Conservation (phyloP, 1,140 invertebrate genomes). For the Leguminivora glycinivorella region DNA sequence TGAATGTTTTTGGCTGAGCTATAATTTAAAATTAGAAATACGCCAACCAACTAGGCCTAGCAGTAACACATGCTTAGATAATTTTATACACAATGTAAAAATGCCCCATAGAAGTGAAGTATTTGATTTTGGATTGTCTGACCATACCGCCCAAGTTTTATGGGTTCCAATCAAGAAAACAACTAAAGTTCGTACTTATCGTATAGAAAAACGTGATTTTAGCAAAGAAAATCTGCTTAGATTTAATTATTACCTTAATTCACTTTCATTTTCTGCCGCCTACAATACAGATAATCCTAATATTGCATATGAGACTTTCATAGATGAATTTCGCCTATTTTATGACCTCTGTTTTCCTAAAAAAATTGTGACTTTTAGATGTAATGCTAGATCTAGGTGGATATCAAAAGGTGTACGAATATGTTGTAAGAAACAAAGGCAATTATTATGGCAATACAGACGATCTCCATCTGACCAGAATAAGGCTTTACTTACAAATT, state of each 20-base stretch:
- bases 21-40: too few relatives aligned
- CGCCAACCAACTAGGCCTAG: too few relatives aligned
- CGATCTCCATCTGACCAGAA: neutral
- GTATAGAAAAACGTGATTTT: too few relatives aligned
- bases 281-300: neutral
- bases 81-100: neutral
- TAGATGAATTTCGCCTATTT: neutral
- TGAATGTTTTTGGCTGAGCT: too few relatives aligned
- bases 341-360: neutral
- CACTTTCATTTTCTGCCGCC: neutral
- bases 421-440: constrained; percentile 30
- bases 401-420: constrained; percentile 21
- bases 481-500: constrained; percentile 10
- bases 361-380: neutral
- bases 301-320: neutral
- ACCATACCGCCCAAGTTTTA: too few relatives aligned
- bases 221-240: neutral
- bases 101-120: neutral
- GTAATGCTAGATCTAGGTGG: constrained; percentile 9
- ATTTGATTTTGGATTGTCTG: neutral
- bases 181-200: too few relatives aligned
- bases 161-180: too few relatives aligned
- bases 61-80: neutral
- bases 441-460: constrained; percentile 21
- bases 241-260: neutral